Percentiles rank a stretch among this genome's conserved stretches.
These are phyloP conservation scores for Cyprinodon brontotheroides DNA, from an alignment of 2,113 vertebrate genomes.

Conservation along the genomic window DNA sequence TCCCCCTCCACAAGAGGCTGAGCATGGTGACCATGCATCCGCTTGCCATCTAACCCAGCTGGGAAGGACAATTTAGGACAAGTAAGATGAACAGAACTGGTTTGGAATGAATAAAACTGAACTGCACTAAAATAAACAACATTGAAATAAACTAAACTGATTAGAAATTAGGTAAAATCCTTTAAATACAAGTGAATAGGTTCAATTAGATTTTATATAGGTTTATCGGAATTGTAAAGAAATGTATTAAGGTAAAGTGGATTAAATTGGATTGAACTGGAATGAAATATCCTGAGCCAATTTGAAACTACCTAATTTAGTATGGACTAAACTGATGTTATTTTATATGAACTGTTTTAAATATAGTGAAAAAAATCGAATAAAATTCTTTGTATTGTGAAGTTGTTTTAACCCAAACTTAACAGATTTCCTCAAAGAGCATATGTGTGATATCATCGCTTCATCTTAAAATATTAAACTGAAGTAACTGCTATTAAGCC, in stretches of 20 bases:
- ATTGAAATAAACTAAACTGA: neutral
- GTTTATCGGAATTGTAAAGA: neutral
- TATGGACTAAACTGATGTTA: too few relatives aligned
- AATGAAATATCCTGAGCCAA: too few relatives aligned
- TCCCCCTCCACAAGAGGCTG: constrained; percentile 87
- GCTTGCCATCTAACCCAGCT: constrained; percentile 84
- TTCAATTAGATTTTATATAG: too few relatives aligned
- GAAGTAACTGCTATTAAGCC: neutral
- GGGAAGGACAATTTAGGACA: neutral
- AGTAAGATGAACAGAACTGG: neutral
- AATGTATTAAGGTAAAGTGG: neutral
- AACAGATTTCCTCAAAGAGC: too few relatives aligned
- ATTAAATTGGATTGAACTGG: too few relatives aligned
- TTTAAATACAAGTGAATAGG: too few relatives aligned
- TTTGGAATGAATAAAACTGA: neutral
- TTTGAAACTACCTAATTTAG: too few relatives aligned
- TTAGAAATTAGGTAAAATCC: neutral
- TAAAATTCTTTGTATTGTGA: too few relatives aligned
- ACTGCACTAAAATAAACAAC: neutral
- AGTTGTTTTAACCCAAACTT: too few relatives aligned
- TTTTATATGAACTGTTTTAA: too few relatives aligned
- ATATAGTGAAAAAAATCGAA: too few relatives aligned
- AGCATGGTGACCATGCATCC: constrained; percentile 89
- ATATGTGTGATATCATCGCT: too few relatives aligned
- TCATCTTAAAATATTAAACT: neutral